phyloP scores from a whole-genome alignment of 2,113 vertebrate species.

The Brachyhypopomus occidentalis region DNA sequence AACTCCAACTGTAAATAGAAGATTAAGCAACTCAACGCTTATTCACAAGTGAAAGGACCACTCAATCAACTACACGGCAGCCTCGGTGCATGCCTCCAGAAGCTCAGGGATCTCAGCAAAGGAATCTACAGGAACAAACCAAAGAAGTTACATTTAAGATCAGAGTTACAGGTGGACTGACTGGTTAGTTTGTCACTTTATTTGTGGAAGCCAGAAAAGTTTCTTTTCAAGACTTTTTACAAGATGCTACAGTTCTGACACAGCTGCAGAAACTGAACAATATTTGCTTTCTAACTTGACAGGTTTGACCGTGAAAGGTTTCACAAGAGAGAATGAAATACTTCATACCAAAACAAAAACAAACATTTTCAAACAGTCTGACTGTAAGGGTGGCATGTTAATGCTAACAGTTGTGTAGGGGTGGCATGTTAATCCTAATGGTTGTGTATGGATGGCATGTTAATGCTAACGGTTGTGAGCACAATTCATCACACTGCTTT shows the following conservation, averaged over 20 bases:
- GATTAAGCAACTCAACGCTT: conserved; percentile 50
- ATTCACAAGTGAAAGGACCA: conserved; percentile 45
- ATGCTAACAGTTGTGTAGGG: neutral
- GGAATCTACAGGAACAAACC: neutral
- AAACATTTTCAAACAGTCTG: neutral
- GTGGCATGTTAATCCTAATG: neutral
- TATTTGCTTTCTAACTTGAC: no score
- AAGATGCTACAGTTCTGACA: no score
- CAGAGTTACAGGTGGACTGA: neutral
- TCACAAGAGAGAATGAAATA: neutral
- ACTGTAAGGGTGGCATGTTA: no score
- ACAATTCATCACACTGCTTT: neutral
- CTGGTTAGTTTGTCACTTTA: neutral
- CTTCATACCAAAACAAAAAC: neutral
- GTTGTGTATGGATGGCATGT: neutral
- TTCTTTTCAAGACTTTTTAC: no score
- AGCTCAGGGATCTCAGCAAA: neutral
- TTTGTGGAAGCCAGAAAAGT: no score
- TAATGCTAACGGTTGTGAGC: neutral
- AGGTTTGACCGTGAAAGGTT: no score
- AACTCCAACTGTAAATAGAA: conserved; percentile 51
- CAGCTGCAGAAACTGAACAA: no score
- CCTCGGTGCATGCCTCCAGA: neutral
- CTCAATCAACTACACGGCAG: conserved; percentile 27
- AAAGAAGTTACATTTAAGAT: neutral